These are phyloP conservation scores for Urocitellus parryii DNA, from an alignment of 2,113 vertebrate species.

Conservation along the genomic window DNA sequence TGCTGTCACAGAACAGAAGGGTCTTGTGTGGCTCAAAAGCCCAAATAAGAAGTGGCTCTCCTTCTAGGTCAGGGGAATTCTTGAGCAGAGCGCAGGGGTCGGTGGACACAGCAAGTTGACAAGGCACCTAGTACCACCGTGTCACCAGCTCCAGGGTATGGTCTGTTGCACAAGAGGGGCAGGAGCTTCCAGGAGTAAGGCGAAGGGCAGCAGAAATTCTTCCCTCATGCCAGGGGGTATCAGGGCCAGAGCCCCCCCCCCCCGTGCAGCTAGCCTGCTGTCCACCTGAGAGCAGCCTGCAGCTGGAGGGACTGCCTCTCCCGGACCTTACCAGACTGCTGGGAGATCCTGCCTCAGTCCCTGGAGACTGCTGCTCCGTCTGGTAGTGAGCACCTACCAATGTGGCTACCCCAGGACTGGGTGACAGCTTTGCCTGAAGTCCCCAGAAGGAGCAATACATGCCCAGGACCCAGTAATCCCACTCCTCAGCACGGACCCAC, in stretches of 20 bases:
- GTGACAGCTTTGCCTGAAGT: neutral
- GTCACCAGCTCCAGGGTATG: neutral
- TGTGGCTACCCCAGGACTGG: neutral
- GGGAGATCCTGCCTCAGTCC: neutral
- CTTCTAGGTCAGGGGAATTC: neutral
- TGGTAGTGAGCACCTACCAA: neutral
- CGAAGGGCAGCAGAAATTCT: neutral
- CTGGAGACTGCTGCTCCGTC: neutral
- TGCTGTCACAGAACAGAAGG: neutral
- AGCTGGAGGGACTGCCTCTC: neutral
- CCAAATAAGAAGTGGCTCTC: slow-evolving; percentile 26
- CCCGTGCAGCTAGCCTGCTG: neutral
- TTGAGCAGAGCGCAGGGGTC: neutral
- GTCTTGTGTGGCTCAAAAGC: neutral
- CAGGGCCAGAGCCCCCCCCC: neutral
- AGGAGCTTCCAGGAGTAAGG: too few relatives aligned
- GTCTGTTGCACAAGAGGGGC: neutral
- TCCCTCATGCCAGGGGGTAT: neutral
- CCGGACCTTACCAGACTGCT: neutral
- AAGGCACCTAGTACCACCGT: neutral
- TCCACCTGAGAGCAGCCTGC: neutral
- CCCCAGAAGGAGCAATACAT: neutral
- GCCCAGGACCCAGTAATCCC: neutral
- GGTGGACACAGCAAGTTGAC: neutral
- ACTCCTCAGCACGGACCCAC: neutral